phyloP scores from a whole-genome alignment of 2,113 vertebrate species.

The Pseudopodoces humilis region DNA sequence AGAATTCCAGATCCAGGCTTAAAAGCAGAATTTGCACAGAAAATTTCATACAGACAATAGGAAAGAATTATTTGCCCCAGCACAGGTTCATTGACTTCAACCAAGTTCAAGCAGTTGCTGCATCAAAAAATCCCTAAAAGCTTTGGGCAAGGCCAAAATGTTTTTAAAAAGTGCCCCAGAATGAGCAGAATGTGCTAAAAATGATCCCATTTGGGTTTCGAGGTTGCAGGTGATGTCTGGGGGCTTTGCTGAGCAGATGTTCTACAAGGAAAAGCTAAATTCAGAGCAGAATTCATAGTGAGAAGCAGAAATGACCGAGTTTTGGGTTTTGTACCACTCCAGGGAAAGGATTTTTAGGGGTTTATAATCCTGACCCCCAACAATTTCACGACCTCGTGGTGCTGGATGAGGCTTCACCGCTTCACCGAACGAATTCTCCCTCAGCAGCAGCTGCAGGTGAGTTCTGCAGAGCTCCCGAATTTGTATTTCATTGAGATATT shows the following conservation, averaged over 20 bases:
- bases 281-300: not conserved
- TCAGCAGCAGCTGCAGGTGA: not conserved
- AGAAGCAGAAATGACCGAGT: not conserved
- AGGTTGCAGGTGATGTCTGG: not conserved
- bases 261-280: not conserved
- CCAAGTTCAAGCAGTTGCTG: not conserved
- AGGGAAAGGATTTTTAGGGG: conserved; percentile 81
- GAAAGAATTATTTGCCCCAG: not conserved
- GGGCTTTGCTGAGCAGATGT: not conserved
- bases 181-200: not conserved
- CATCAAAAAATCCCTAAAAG: not conserved
- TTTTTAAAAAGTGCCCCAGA: not conserved
- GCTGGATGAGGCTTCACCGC: not conserved
- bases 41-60: not conserved
- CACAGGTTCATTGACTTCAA: not conserved
- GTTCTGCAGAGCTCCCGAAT: not conserved
- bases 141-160: not conserved
- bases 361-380: conserved; percentile 73
- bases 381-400: conserved; percentile 60
- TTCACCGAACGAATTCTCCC: rapidly evolving
- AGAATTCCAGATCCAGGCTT: not conserved
- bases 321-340: not conserved
- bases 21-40: not conserved
- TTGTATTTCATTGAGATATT: rapidly evolving
- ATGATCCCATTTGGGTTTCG: not conserved